Conservation (phyloP, 2,888 invertebrate genomes). For the Rhorus exstirpatorius region DNA sequence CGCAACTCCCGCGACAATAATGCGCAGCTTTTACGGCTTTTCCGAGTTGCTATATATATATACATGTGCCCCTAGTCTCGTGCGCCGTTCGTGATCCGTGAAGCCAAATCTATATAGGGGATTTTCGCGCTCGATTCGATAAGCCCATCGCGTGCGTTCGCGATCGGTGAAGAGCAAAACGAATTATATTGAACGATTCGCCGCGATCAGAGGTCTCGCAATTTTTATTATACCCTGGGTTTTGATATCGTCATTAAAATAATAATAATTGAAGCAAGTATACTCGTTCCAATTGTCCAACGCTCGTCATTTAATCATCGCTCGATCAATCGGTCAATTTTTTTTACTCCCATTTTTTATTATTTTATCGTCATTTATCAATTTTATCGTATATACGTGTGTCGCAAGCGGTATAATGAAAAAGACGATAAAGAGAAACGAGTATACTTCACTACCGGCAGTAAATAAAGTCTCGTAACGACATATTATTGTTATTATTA, state of each 20-base stretch:
- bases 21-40: slow-evolving; percentile 53
- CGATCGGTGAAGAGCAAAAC: background rate
- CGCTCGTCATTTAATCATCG: background rate
- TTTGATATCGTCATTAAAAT: background rate
- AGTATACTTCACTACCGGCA: slow-evolving; percentile 34
- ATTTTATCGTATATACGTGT: background rate
- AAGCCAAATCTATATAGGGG: slow-evolving; percentile 20
- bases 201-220: background rate
- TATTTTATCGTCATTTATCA: background rate
- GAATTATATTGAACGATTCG: background rate
- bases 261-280: background rate
- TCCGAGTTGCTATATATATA: slow-evolving; percentile 11
- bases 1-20: slow-evolving; percentile 24
- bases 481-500: background rate
- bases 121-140: slow-evolving; percentile 27
- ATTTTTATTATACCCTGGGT: background rate
- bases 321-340: slow-evolving; percentile 8
- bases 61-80: too few relatives aligned
- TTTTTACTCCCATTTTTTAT: background rate
- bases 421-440: background rate
- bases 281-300: background rate
- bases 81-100: background rate
- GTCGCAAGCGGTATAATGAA: background rate
- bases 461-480: slow-evolving; percentile 47
- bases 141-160: slow-evolving; percentile 3